Evolutionary conservation across 2,797 vertebrate species (phyloP).

Genomic region (Phoeniculus purpureus): DNA sequence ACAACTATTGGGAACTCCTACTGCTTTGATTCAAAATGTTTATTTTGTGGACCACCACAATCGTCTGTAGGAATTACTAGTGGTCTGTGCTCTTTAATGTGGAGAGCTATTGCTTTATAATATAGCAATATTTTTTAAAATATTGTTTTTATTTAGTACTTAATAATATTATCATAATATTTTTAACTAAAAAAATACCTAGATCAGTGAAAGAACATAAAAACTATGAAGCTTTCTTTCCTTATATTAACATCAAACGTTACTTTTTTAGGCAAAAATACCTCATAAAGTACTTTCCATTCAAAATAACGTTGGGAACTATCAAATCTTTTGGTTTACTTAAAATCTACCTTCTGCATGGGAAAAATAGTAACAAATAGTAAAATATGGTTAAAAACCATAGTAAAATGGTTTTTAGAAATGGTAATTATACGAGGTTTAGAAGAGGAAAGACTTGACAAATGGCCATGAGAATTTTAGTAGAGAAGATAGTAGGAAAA

Average conservation of each 20-base stretch:
- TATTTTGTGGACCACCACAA: constrained; percentile 62
- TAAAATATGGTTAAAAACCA: no score
- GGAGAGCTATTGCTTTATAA: background rate
- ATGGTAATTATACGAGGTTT: background rate
- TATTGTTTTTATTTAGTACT: background rate
- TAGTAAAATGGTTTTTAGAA: no score
- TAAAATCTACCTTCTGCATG: background rate
- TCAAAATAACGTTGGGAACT: background rate
- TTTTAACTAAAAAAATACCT: background rate
- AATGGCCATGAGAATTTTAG: background rate
- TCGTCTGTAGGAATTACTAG: background rate
- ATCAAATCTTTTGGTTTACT: background rate
- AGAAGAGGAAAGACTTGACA: background rate
- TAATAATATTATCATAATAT: background rate
- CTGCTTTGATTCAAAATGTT: constrained; percentile 27
- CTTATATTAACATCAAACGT: background rate
- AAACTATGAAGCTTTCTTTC: background rate
- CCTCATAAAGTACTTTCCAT: background rate
- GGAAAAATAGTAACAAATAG: background rate
- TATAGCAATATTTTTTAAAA: background rate
- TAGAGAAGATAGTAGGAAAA: background rate
- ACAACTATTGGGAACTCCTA: background rate
- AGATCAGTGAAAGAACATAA: background rate
- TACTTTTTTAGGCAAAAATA: background rate
- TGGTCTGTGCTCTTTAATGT: constrained; percentile 28